Percentiles rank a stretch among this genome's conserved stretches.
These are phyloP conservation scores for Salvelinus namaycush DNA, from an alignment of 2,113 vertebrate genomes.

Conservation along the genomic window DNA sequence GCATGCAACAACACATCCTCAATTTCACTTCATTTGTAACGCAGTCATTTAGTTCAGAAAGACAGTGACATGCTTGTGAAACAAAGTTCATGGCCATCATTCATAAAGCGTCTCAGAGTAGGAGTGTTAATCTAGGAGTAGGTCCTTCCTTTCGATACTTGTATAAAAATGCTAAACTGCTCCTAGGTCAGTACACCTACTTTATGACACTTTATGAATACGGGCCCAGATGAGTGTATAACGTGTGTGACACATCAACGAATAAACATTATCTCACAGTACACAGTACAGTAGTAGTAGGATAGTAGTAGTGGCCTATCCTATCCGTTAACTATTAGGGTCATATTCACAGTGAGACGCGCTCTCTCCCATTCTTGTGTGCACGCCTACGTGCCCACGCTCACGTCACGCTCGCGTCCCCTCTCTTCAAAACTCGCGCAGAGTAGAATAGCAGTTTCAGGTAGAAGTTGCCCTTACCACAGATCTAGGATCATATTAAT, in stretches of 20 bases:
- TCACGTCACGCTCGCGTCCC: slow-evolving; percentile 4
- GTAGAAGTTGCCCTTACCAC: slow-evolving; percentile 61
- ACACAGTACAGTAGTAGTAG: background rate
- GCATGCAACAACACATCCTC: slow-evolving; percentile 48
- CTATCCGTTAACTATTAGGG: slow-evolving; percentile 57
- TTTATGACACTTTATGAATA: too few species aligned
- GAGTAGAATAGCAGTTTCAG: slow-evolving; percentile 42
- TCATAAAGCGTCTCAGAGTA: too few species aligned
- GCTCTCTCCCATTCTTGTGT: slow-evolving; percentile 22
- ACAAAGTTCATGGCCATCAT: too few species aligned
- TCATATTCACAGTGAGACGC: slow-evolving; percentile 41
- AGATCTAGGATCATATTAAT: slow-evolving; percentile 35
- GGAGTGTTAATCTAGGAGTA: too few species aligned
- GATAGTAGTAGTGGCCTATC: background rate
- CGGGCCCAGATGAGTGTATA: too few species aligned
- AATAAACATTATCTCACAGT: too few species aligned
- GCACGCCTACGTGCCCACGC: background rate
- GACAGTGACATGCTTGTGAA: too few species aligned
- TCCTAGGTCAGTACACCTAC: too few species aligned
- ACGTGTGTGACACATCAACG: too few species aligned
- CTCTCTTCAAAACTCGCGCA: slow-evolving; percentile 54
- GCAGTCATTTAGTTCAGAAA: background rate
- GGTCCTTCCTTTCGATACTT: too few species aligned
- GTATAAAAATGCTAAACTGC: too few species aligned
- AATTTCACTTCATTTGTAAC: slow-evolving; percentile 26